Conservation (phyloP, 2,888 invertebrate genomes). For the Abscondita cerata region DNA sequence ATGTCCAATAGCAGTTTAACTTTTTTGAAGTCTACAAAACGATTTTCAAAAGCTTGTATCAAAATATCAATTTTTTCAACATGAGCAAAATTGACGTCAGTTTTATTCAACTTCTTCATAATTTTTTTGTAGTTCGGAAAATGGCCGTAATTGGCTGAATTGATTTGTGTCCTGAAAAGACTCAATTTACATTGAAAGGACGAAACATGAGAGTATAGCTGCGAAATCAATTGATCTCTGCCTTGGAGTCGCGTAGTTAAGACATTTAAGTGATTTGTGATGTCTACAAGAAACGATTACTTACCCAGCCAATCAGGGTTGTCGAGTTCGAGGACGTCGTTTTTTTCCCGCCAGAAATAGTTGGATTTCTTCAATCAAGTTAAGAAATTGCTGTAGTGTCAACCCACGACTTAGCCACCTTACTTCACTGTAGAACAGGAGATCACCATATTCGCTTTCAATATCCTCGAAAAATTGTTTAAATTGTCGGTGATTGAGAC, state of each 20-base stretch:
- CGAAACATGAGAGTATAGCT: neutral
- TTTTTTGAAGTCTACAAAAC: neutral
- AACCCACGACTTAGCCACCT: too few relatives aligned
- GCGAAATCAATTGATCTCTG: neutral
- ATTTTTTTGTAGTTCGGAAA: neutral
- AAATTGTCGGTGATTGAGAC: too few relatives aligned
- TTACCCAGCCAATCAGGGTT: too few relatives aligned
- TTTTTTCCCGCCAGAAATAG: too few relatives aligned
- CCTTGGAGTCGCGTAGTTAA: neutral
- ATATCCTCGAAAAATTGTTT: too few relatives aligned
- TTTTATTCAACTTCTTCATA: neutral
- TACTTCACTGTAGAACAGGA: too few relatives aligned
- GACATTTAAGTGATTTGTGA: neutral
- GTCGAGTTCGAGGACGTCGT: too few relatives aligned
- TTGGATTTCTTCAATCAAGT: too few relatives aligned
- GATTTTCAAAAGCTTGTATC: neutral
- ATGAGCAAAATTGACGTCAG: neutral
- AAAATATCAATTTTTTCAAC: neutral
- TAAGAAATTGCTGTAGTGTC: too few relatives aligned
- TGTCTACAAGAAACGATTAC: too few relatives aligned
- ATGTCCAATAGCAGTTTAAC: neutral
- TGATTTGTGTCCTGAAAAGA: neutral
- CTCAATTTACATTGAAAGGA: neutral
- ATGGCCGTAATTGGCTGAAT: neutral
- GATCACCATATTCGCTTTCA: too few relatives aligned